phyloP scores from a whole-genome alignment of 2,888 invertebrate genomes.

The Malacosoma neustria region DNA sequence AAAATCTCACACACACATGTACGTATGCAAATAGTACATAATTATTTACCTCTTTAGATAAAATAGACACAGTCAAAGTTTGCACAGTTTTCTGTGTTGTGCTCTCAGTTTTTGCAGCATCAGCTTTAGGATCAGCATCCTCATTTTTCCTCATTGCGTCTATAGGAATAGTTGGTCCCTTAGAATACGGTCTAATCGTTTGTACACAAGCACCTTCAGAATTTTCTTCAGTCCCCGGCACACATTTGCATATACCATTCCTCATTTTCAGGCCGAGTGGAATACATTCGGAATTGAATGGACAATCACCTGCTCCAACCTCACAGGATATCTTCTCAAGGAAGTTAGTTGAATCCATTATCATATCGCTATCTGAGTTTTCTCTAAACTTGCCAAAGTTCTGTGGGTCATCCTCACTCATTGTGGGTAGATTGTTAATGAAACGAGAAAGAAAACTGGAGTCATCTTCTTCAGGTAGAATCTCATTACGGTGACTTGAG shows the following conservation, averaged over 20 bases:
- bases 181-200: conserved; percentile 45
- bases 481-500: conserved; percentile 39
- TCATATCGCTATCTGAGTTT: conserved; percentile 54
- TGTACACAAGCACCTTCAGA: conserved; percentile 50
- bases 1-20: too few relatives aligned
- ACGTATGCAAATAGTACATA: too few relatives aligned
- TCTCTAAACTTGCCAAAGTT: conserved; percentile 53
- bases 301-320: conserved; percentile 76
- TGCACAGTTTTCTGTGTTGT: conserved; percentile 72
- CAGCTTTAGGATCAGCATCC: conserved; percentile 32
- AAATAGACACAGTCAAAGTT: conserved; percentile 81
- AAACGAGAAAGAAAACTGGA: conserved; percentile 49
- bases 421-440: conserved; percentile 50
- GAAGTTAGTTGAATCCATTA: conserved; percentile 65
- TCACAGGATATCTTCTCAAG: conserved; percentile 75
- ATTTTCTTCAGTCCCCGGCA: conserved; percentile 72
- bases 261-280: conserved; percentile 66
- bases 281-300: conserved; percentile 81
- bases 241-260: conserved; percentile 83
- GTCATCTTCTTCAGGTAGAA: conserved; percentile 49
- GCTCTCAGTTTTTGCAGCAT: conserved; percentile 40
- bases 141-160: conserved; percentile 48
- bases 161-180: conserved; percentile 47
- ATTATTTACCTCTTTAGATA: conserved; percentile 80
- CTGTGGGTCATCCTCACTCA: conserved; percentile 50